Base-by-base conservation (phyloP, 1,140 invertebrate species). In the Venturia canescens region DNA sequence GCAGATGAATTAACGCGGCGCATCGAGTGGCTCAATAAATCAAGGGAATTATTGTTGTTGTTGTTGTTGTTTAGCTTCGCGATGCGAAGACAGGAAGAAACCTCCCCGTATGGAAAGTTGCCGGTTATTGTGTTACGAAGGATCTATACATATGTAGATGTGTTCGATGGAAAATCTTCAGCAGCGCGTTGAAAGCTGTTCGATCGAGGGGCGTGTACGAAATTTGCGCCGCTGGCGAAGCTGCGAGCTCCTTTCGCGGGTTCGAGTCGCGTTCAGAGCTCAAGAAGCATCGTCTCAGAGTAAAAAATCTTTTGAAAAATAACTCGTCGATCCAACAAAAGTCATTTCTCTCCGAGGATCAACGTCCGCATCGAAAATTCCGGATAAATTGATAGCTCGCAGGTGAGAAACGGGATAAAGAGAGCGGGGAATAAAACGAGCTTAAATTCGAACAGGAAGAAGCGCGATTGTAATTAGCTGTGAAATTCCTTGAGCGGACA, bases 401-500 rank as follows among this genome's bases (percentile, higher is more conserved):
- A 23, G 48, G 48, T n/a, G 16, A 53, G 48, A 9, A 74, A 53
- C 3, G 31, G 53, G n/a, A 23, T 5, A 44, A 44, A 53, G 7
- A 27, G n/a, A n/a, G n/a, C n/a, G n/a, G n/a, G n/a, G n/a, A 53
- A 74, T 74, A 53, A 48, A 71, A 26, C 26, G 15, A 53, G 15
- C 18, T 9, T 29, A 66, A 21, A 57, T 66, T 31, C 66, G 18
- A 53, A 26, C 48, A 74, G 71, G 71, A 53, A 74, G 44, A 74
- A 16, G 11, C 13, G 18, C 29, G 44, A 29, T n/a, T 3, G 29
- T 29, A 53, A 74, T 44, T 74, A 74, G 71, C 71, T 74, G 71
- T 74, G 71, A 74, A 74, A 74, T 74, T 74, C 71, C 69, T 53
- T 74, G 71, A 74, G 23, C 71, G 71, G 71, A 48, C 71, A 74